Conservation (phyloP, 2,888 invertebrate species). For the Mechanitis mazaeus region DNA sequence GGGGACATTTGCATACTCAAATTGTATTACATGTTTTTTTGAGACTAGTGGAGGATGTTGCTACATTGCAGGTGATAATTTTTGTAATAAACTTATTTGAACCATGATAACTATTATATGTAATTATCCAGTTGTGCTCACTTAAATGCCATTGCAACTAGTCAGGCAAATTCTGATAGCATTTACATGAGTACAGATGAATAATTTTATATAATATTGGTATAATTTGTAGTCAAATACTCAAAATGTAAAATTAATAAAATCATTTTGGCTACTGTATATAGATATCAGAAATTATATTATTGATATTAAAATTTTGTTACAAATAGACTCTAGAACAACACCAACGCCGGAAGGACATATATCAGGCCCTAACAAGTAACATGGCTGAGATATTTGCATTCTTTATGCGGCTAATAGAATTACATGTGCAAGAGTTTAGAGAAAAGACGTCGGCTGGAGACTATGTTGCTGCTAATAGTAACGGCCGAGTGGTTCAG, state of each 20-base stretch:
- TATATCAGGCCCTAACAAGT: conserved; percentile 90
- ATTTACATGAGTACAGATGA: too few species aligned
- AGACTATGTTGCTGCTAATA: conserved; percentile 79
- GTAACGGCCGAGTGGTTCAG: conserved; percentile 87
- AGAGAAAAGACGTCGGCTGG: conserved; percentile 80
- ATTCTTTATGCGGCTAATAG: conserved; percentile 88
- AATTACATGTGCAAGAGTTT: conserved; percentile 86
- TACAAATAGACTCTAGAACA: conserved; percentile 84
- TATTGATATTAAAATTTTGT: too few species aligned
- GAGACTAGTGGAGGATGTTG: conserved; percentile 94
- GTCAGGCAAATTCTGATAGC: too few species aligned
- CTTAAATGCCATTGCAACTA: too few species aligned
- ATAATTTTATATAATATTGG: background rate
- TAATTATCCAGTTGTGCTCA: too few species aligned
- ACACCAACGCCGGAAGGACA: conserved; percentile 91
- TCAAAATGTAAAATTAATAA: too few species aligned
- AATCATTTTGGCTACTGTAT: too few species aligned
- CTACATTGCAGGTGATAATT: conserved; percentile 83
- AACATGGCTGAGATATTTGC: conserved; percentile 93
- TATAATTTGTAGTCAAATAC: background rate
- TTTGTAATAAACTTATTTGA: too few species aligned
- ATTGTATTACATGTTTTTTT: conserved; percentile 92
- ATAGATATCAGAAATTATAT: too few species aligned
- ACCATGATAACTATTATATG: too few species aligned
- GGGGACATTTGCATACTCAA: conserved; percentile 92